Conservation (phyloP, 2,797 vertebrate genomes). For the Tarsius wallacei region DNA sequence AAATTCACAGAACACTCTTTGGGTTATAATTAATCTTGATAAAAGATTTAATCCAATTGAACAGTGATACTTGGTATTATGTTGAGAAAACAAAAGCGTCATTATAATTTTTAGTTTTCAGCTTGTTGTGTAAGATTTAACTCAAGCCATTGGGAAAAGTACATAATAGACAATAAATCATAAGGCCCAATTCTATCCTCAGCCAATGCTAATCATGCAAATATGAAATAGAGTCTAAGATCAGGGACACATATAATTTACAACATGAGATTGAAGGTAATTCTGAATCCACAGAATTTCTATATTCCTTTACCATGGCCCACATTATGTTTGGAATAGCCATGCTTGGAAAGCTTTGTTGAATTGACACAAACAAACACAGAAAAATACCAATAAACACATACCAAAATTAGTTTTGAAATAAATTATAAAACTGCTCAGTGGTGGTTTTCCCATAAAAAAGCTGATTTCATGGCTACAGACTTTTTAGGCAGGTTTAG, state of each 20-base stretch:
- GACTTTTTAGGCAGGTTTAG: background rate
- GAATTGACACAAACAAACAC: background rate
- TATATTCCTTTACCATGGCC: background rate
- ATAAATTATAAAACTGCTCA: background rate
- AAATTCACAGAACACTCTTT: background rate
- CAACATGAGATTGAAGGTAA: background rate
- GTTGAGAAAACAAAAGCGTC: background rate
- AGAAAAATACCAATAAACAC: background rate
- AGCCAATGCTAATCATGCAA: background rate
- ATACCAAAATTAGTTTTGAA: background rate
- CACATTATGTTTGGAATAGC: background rate
- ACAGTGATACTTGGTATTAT: background rate
- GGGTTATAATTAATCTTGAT: background rate
- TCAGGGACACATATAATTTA: background rate
- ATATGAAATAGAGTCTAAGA: constrained; percentile 1
- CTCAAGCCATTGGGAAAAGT: background rate
- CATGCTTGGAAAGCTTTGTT: background rate
- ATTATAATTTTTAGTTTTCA: constrained; percentile 58
- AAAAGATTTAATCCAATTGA: background rate
- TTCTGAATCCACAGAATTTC: background rate
- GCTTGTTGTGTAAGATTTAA: constrained; percentile 27
- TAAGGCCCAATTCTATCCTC: background rate
- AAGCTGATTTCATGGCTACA: background rate
- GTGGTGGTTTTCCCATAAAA: background rate
- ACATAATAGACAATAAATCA: background rate